phyloP scores from a whole-genome alignment of 2,797 vertebrate species.

The Leptodactylus fallax region DNA sequence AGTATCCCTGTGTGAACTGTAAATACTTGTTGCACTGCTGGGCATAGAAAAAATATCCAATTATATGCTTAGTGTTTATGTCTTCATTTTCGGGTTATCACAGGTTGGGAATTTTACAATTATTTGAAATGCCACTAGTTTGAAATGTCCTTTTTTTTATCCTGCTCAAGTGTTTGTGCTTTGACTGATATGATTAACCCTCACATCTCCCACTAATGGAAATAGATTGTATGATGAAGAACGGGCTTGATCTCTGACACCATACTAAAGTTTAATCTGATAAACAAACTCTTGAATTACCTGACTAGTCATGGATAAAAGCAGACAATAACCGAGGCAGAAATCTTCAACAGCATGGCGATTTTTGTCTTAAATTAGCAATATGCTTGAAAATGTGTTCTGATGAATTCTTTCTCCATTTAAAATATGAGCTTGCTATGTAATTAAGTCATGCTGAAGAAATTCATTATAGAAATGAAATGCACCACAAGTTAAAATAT shows the following conservation, averaged over 20 bases:
- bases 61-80: constrained; percentile 49
- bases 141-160: constrained; percentile 67
- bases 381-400: constrained; percentile 55
- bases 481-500: constrained; percentile 47
- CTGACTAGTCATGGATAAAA: constrained; percentile 65
- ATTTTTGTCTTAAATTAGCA: constrained; percentile 50
- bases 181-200: constrained; percentile 71
- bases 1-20: not conserved
- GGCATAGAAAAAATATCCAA: constrained; percentile 45
- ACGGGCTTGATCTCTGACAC: constrained; percentile 68
- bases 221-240: constrained; percentile 68
- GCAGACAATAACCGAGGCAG: constrained; percentile 60
- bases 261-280: constrained; percentile 69
- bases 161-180: constrained; percentile 52
- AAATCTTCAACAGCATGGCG: constrained; percentile 58
- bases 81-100: constrained; percentile 45
- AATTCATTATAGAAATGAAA: constrained; percentile 56
- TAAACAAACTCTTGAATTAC: constrained; percentile 68
- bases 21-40: constrained; percentile 30
- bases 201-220: constrained; percentile 64
- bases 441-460: constrained; percentile 48
- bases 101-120: constrained; percentile 63
- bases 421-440: not conserved
- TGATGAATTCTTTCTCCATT: constrained; percentile 27
- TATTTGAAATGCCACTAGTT: constrained; percentile 67